Evolutionary conservation across 2,888 invertebrate species (phyloP).

Genomic region (Folsomia candida): DNA sequence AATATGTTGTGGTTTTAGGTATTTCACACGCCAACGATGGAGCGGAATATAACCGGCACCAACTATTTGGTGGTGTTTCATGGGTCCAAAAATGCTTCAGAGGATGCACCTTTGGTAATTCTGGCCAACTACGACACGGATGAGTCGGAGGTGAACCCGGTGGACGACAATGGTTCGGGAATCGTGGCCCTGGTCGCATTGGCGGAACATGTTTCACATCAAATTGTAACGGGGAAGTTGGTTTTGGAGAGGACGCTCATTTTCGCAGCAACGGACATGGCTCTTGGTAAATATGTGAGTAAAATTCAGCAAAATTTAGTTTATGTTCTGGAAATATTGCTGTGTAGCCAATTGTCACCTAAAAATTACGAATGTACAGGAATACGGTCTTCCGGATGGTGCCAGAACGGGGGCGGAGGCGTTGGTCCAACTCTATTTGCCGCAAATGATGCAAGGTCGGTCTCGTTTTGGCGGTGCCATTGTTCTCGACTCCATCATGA

Average conservation of each 20-base stretch:
- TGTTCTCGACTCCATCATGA: conserved; percentile 51
- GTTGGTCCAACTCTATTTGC: conserved; percentile 17
- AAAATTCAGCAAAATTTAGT: too few relatives aligned
- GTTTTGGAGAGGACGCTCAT: conserved; percentile 49
- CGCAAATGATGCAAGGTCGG: conserved; percentile 15
- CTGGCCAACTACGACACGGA: conserved; percentile 52
- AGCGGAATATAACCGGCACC: conserved; percentile 1
- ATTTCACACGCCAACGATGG: too few relatives aligned
- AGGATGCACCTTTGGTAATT: conserved; percentile 51
- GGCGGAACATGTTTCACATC: conserved; percentile 43
- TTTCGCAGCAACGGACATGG: conserved; percentile 51
- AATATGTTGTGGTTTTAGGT: too few relatives aligned
- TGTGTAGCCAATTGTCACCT: too few relatives aligned
- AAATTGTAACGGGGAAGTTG: conserved; percentile 30
- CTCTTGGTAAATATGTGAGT: conserved; percentile 50
- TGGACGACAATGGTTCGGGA: conserved; percentile 52
- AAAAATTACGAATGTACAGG: too few relatives aligned
- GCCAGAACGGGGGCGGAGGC: background rate
- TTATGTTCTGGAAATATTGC: too few relatives aligned
- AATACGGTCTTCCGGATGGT: background rate
- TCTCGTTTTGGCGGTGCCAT: conserved; percentile 50
- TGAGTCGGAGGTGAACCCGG: conserved; percentile 22
- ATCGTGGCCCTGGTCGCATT: conserved; percentile 51
- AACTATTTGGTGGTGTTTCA: conserved; percentile 6
- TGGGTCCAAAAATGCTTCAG: conserved; percentile 13